Evolutionary conservation across 2,797 vertebrate species (phyloP).

Genomic region (Toxotes lorentzi): DNA sequence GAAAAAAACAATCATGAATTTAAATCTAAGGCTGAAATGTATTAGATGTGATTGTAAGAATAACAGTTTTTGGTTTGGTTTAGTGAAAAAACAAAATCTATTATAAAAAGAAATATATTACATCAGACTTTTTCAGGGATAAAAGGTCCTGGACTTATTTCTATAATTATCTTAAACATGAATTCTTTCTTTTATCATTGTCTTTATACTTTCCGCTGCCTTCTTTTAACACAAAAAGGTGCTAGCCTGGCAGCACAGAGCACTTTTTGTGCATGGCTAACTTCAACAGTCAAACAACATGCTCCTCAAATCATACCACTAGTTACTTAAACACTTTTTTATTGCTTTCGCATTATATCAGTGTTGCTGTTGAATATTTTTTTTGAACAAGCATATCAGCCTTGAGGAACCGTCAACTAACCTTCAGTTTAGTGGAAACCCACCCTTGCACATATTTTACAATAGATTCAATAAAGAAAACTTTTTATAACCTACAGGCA

Average conservation of each 20-base stretch:
- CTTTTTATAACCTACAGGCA: slow-evolving; percentile 75
- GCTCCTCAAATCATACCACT: slow-evolving; percentile 5
- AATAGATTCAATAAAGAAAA: slow-evolving; percentile 77
- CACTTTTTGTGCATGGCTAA: not conserved
- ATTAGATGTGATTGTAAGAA: not conserved
- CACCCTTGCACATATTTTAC: slow-evolving; percentile 67
- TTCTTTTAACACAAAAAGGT: not conserved
- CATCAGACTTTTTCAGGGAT: not conserved
- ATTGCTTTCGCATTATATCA: slow-evolving; percentile 22
- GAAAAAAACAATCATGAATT: not conserved
- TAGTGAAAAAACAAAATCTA: not conserved
- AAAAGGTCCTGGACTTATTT: not conserved
- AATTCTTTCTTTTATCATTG: not conserved
- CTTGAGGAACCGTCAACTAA: slow-evolving; percentile 49
- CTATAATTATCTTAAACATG: not conserved
- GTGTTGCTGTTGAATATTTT: slow-evolving; percentile 41
- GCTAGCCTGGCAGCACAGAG: slow-evolving; percentile 3
- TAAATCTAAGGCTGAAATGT: not conserved
- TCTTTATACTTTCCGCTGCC: not conserved
- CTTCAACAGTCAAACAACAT: slow-evolving; percentile 11
- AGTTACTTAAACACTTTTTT: slow-evolving; percentile 8
- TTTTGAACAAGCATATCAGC: slow-evolving; percentile 34
- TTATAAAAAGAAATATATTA: not conserved
- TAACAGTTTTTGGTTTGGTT: not conserved
- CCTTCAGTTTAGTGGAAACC: slow-evolving; percentile 58